Conservation (phyloP, 2,113 vertebrate genomes). For the Lepisosteus osseus region DNA sequence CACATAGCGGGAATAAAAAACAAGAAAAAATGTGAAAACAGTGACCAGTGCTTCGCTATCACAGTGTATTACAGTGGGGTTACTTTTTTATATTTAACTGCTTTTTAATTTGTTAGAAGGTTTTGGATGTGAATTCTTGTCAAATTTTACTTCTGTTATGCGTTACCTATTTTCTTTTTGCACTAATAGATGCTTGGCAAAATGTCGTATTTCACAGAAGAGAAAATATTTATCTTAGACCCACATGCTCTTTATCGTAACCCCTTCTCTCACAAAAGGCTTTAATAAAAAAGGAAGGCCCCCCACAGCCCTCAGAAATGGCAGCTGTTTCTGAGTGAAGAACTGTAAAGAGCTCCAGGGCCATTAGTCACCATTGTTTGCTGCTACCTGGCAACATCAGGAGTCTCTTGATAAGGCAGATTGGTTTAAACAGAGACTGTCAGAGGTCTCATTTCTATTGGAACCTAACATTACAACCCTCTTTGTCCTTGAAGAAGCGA, state of each 20-base stretch:
- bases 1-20: too few relatives aligned
- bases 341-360: background rate
- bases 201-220: too few relatives aligned
- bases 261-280: background rate
- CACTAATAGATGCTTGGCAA: too few relatives aligned
- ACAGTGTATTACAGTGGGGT: too few relatives aligned
- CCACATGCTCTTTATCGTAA: background rate
- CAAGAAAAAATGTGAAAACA: too few relatives aligned
- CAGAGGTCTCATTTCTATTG: background rate
- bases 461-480: background rate
- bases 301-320: background rate
- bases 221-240: background rate
- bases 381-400: constrained; percentile 12
- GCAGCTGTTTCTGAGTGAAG: constrained; percentile 1
- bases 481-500: background rate
- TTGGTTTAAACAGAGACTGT: background rate
- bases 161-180: too few relatives aligned
- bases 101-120: too few relatives aligned
- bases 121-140: too few relatives aligned
- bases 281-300: background rate
- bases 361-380: background rate
- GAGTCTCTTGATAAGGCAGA: background rate
- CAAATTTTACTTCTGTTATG: too few relatives aligned
- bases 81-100: too few relatives aligned
- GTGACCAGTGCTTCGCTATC: too few relatives aligned